phyloP scores from a whole-genome alignment of 2,113 vertebrate species.

The Choloepus hoffmanni region DNA sequence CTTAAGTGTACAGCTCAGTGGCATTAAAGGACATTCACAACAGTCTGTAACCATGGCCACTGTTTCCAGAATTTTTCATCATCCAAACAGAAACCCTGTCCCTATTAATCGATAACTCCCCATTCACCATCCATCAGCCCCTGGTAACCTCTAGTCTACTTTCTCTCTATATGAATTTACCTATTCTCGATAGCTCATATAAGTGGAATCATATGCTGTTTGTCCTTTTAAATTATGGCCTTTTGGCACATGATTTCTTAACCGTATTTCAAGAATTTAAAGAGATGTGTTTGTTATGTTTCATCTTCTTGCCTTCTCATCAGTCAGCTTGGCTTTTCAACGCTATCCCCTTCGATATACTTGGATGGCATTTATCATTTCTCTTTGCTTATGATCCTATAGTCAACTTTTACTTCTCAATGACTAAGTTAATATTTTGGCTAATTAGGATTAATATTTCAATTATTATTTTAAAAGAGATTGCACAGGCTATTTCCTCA shows the following conservation, averaged over 20 bases:
- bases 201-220: no score
- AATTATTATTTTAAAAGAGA: conserved; percentile 28
- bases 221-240: background rate
- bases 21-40: no score
- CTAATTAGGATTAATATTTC: conserved; percentile 24
- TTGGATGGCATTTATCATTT: background rate
- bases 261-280: background rate
- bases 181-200: no score
- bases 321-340: background rate
- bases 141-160: no score
- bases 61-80: no score
- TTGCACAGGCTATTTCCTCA: background rate
- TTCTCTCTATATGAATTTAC: no score
- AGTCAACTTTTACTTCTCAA: background rate
- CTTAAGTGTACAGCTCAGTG: no score
- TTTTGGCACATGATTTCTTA: conserved; percentile 3
- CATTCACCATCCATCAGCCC: no score
- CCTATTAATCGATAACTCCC: no score
- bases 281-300: background rate
- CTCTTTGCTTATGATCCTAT: background rate
- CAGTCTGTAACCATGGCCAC: no score
- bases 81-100: no score
- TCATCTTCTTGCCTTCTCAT: background rate
- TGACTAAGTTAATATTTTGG: background rate
- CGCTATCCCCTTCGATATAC: background rate